Evolutionary conservation across 1,140 invertebrate genomes (phyloP), one percentile per base, ranked within the genome.

Genomic region (Drosophila bocki): DNA sequence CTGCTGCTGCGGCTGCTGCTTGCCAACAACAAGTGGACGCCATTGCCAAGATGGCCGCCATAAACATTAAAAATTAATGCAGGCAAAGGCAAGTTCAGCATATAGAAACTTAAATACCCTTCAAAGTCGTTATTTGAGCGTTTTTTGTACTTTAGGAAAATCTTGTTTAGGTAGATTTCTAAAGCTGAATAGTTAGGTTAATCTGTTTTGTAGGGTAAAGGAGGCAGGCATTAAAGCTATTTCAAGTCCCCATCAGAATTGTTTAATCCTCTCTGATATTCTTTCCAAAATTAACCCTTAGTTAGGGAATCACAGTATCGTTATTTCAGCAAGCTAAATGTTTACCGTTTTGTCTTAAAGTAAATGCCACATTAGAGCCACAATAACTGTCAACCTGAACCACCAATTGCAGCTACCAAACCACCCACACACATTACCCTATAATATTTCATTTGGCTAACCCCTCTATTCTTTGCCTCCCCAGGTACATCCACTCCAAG

Each of bases 401-500:
- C 75, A 67, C 74, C 78, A 82, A 62, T 68, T 77, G 68, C 67
- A 75, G 32, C 45, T 26, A 50, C n/a, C 29, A 63, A 68, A 8
- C 13, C 80, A 61, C 71, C 83, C 51, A 70, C 82, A 70, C 82
- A 50, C 75, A 50, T 8, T 67, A 11, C 37, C 70, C 42, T 44
- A 32, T 48, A 17, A 84, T 37, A n/a, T 67, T 47, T 61, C 29
- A 72, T 29, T 64, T 69, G 92, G 91, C 92, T 62, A 92, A 93
- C 41, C n/a, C 33, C 9, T 64, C 12, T 93, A 2, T 1, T 13
- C 15, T 92, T 0, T 11, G 7, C 7, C 1, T 26, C 75, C 95
- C 32, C 95, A 99, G 98, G 94, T 99, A 98, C 92, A 99, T 99
- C 75, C 98, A 99, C 93, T 98, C 97, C 33, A 99, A 99, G 93